These are phyloP conservation scores for Sisor rabdophorus DNA, from an alignment of 2,113 vertebrate genomes.

Conservation along the genomic window DNA sequence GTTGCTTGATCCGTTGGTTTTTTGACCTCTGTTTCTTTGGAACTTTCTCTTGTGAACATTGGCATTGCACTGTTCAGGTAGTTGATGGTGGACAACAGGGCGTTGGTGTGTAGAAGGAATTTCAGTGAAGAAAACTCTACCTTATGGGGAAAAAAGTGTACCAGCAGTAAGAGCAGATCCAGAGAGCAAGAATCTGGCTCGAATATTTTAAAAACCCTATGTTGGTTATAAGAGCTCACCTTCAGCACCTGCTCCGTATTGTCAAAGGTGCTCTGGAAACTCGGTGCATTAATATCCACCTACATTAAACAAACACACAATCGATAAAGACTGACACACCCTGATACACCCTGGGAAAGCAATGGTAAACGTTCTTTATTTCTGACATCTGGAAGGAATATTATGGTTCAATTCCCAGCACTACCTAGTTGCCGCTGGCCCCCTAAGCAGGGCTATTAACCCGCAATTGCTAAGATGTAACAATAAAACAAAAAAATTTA, in stretches of 20 bases:
- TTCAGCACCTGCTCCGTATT: conserved; percentile 87
- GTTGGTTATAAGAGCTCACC: conserved; percentile 64
- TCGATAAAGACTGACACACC: conserved; percentile 2
- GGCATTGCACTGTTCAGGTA: conserved; percentile 76
- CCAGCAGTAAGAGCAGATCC: neutral
- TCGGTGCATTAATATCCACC: conserved; percentile 82
- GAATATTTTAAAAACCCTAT: neutral
- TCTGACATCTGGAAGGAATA: too few relatives aligned
- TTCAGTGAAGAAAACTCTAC: conserved; percentile 89
- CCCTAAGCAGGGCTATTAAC: too few relatives aligned
- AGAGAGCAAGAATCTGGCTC: neutral
- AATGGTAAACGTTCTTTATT: too few relatives aligned
- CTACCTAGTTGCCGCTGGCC: too few relatives aligned
- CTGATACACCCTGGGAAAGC: neutral
- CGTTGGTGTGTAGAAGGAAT: conserved; percentile 85
- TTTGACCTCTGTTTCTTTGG: conserved; percentile 49
- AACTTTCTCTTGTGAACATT: conserved; percentile 17
- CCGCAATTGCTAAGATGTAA: too few relatives aligned
- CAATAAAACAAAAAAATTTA: neutral
- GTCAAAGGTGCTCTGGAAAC: conserved; percentile 80
- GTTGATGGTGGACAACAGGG: conserved; percentile 82
- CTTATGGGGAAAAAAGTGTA: conserved; percentile 58
- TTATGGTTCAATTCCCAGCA: too few relatives aligned
- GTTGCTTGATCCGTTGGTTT: conserved; percentile 55
- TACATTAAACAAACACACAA: conserved; percentile 54